These are phyloP conservation scores for Cerceris ruficornis DNA, from an alignment of 2,888 invertebrate species.

Conservation along the genomic window DNA sequence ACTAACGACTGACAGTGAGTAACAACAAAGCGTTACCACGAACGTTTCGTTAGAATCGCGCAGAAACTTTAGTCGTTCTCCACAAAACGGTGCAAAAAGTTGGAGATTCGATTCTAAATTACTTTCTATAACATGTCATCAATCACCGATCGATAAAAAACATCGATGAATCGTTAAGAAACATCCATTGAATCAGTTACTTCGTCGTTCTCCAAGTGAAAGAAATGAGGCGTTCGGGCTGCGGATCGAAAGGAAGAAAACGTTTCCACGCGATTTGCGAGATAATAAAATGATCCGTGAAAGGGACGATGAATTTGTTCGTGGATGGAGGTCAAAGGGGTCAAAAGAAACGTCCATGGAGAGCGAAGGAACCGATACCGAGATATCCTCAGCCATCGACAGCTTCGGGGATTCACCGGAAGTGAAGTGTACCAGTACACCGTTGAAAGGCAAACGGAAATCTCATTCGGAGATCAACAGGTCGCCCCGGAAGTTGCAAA, in stretches of 20 bases:
- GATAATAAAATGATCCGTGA: conserved; percentile 27
- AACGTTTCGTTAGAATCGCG: conserved; percentile 1
- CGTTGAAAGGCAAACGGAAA: conserved; percentile 23
- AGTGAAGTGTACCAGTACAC: conserved; percentile 30
- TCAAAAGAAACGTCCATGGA: neutral
- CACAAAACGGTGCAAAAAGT: neutral
- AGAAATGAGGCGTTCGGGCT: conserved; percentile 9
- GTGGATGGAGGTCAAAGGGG: conserved; percentile 20
- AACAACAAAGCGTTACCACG: conserved; percentile 64
- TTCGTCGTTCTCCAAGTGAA: neutral
- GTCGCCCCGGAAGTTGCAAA: conserved; percentile 14
- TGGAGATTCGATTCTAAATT: too few species aligned
- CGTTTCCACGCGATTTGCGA: conserved; percentile 21
- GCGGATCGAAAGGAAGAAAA: neutral
- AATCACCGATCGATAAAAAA: neutral
- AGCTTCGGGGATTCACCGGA: conserved; percentile 9
- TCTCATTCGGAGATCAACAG: conserved; percentile 38
- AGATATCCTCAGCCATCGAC: conserved; percentile 26
- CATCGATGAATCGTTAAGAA: neutral
- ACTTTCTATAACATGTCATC: too few species aligned
- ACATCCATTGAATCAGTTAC: neutral
- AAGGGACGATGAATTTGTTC: conserved; percentile 6
- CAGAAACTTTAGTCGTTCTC: neutral
- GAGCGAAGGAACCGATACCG: conserved; percentile 16
- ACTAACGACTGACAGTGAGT: conserved; percentile 1